Conservation (phyloP, 1,140 invertebrate species). For the Drosophila subpulchrella region DNA sequence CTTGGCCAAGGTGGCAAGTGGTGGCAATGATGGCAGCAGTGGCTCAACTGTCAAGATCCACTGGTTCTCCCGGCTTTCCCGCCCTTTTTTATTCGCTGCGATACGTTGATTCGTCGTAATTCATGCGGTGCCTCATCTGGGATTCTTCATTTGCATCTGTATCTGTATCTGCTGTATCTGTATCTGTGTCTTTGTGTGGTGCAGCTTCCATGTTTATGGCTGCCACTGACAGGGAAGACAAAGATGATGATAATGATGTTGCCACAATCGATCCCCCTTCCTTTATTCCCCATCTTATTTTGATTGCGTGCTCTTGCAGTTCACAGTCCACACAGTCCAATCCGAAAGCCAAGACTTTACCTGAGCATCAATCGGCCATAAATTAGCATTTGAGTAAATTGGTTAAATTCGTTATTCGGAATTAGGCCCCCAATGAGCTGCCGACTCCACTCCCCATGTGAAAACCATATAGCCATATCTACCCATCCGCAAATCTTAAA, state of each 20-base stretch:
- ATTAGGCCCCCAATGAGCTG: constrained; percentile 60
- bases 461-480: constrained; percentile 9
- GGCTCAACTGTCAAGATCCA: constrained; percentile 67
- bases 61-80: constrained; percentile 13
- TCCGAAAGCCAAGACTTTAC: constrained; percentile 49
- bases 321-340: constrained; percentile 6
- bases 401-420: constrained; percentile 84
- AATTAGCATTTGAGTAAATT: constrained; percentile 85
- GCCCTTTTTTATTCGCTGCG: constrained; percentile 21
- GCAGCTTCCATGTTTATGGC: constrained; percentile 76
- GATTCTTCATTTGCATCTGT: constrained; percentile 34
- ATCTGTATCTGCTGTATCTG: constrained; percentile 28
- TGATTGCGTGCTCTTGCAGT: constrained; percentile 35
- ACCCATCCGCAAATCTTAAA: constrained; percentile 6
- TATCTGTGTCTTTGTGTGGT: constrained; percentile 39
- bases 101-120: constrained; percentile 77
- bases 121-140: constrained; percentile 47
- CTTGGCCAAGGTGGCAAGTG: constrained; percentile 52
- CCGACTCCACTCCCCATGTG: constrained; percentile 24
- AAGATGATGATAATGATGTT: constrained; percentile 38
- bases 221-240: constrained; percentile 56
- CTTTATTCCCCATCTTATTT: constrained; percentile 5
- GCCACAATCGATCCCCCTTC: constrained; percentile 26
- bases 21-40: constrained; percentile 72
- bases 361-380: constrained; percentile 83